These are phyloP conservation scores for Plagodis pulveraria DNA, from an alignment of 2,888 invertebrate species.

Conservation along the genomic window DNA sequence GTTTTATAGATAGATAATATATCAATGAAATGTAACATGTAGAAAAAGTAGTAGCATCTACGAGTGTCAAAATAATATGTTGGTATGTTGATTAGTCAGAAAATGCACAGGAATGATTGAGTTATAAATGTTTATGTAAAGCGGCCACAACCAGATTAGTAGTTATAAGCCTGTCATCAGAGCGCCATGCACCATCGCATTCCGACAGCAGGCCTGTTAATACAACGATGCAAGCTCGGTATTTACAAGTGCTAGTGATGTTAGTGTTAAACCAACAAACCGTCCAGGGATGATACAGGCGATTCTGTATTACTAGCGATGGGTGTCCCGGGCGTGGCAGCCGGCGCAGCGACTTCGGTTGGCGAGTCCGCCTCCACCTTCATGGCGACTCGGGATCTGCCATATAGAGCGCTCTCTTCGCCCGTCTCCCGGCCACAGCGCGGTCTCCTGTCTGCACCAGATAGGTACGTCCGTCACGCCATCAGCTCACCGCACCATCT, in stretches of 20 bases:
- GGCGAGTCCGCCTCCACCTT: slow-evolving; percentile 69
- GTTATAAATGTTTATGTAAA: neutral
- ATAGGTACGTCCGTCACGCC: slow-evolving; percentile 55
- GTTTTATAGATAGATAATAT: no score
- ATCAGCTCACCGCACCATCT: slow-evolving; percentile 50
- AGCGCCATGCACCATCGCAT: slow-evolving; percentile 27
- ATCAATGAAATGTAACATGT: no score
- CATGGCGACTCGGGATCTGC: slow-evolving; percentile 58
- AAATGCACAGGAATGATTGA: neutral
- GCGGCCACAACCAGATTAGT: slow-evolving; percentile 45
- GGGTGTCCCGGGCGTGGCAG: slow-evolving; percentile 56
- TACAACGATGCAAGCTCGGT: slow-evolving; percentile 45
- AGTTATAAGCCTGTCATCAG: slow-evolving; percentile 22
- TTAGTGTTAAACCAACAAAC: slow-evolving; percentile 69
- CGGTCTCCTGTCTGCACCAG: slow-evolving; percentile 69
- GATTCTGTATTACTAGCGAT: slow-evolving; percentile 76
- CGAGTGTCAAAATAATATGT: no score
- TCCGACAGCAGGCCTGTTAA: slow-evolving; percentile 30
- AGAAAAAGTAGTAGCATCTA: no score
- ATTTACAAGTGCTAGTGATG: slow-evolving; percentile 45
- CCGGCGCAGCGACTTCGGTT: slow-evolving; percentile 59
- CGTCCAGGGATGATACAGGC: slow-evolving; percentile 76
- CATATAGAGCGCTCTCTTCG: slow-evolving; percentile 60
- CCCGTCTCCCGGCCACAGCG: slow-evolving; percentile 52
- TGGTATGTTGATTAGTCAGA: neutral